Evolutionary conservation across 1,140 invertebrate species (phyloP).

Genomic region (Drosophila malerkotliana): DNA sequence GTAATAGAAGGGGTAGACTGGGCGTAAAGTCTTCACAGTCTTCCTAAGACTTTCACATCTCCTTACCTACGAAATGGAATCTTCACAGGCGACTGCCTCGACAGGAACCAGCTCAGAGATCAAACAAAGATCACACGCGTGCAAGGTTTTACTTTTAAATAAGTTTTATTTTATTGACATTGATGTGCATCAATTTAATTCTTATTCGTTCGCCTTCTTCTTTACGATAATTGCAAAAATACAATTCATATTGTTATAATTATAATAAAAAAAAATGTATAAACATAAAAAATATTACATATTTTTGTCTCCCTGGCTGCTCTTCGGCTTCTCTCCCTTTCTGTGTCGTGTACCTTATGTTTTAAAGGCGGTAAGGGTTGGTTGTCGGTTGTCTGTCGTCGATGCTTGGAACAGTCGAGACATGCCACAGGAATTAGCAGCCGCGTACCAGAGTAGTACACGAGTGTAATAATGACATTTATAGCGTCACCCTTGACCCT

Average conservation of each 20-base stretch:
- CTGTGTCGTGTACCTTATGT: slow-evolving; percentile 14
- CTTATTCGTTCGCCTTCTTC: slow-evolving; percentile 62
- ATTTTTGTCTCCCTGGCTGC: slow-evolving; percentile 42
- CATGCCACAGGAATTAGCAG: slow-evolving; percentile 45
- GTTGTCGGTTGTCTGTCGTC: background rate
- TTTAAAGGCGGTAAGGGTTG: background rate
- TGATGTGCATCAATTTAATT: slow-evolving; percentile 76
- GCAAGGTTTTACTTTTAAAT: slow-evolving; percentile 57
- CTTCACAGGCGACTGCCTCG: no score
- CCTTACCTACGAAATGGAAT: no score
- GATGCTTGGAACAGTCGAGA: slow-evolving; percentile 23
- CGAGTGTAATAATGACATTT: background rate
- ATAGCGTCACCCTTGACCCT: background rate
- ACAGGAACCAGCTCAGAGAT: background rate
- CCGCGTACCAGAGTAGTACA: slow-evolving; percentile 24
- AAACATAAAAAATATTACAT: slow-evolving; percentile 79
- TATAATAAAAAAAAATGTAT: slow-evolving; percentile 73
- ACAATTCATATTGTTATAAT: slow-evolving; percentile 65
- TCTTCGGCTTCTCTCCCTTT: slow-evolving; percentile 26
- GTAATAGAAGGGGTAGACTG: no score
- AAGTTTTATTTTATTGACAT: slow-evolving; percentile 76
- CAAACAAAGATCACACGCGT: background rate
- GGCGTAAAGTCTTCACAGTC: no score
- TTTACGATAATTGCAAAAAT: slow-evolving; percentile 64
- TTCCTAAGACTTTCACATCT: no score